phyloP scores from a whole-genome alignment of 2,888 invertebrate genomes.

The Psylliodes chrysocephalus region DNA sequence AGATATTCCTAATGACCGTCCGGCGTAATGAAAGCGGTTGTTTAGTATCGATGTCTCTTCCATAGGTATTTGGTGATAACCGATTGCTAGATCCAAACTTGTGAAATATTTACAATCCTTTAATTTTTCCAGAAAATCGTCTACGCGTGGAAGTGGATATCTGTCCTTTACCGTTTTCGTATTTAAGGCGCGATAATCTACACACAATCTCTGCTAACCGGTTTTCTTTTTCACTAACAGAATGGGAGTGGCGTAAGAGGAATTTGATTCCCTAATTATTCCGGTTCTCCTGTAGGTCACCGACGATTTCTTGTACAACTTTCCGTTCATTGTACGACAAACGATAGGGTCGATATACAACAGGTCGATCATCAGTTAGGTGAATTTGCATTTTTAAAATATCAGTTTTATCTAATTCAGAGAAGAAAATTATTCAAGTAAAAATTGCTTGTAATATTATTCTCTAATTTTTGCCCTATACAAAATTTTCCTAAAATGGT shows the following conservation, averaged over 20 bases:
- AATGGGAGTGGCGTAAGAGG: slow-evolving; percentile 36
- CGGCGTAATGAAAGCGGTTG: slow-evolving; percentile 37
- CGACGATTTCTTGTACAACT: background rate
- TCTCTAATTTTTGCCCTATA: too few species aligned
- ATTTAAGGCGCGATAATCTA: slow-evolving; percentile 43
- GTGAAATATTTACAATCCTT: slow-evolving; percentile 4
- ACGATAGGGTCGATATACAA: background rate
- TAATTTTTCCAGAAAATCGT: slow-evolving; percentile 12
- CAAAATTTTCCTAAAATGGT: too few species aligned
- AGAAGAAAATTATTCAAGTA: too few species aligned
- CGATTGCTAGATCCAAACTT: slow-evolving; percentile 23
- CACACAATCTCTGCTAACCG: slow-evolving; percentile 40
- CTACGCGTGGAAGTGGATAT: slow-evolving; percentile 35
- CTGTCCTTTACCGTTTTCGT: slow-evolving; percentile 47
- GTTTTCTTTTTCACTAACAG: slow-evolving; percentile 43
- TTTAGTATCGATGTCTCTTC: slow-evolving; percentile 12
- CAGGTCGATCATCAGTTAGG: too few species aligned
- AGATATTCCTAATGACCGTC: slow-evolving; percentile 42
- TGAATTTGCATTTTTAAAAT: too few species aligned
- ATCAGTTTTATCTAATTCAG: too few species aligned
- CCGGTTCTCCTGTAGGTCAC: slow-evolving; percentile 24
- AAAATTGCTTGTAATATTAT: too few species aligned
- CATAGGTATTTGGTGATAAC: slow-evolving; percentile 33
- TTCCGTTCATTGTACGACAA: too few species aligned
- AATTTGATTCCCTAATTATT: slow-evolving; percentile 25